Percentiles rank a stretch among this genome's conserved stretches.
phyloP scores from a whole-genome alignment of 1,140 invertebrate genomes.

The Xylocopa sonorina region DNA sequence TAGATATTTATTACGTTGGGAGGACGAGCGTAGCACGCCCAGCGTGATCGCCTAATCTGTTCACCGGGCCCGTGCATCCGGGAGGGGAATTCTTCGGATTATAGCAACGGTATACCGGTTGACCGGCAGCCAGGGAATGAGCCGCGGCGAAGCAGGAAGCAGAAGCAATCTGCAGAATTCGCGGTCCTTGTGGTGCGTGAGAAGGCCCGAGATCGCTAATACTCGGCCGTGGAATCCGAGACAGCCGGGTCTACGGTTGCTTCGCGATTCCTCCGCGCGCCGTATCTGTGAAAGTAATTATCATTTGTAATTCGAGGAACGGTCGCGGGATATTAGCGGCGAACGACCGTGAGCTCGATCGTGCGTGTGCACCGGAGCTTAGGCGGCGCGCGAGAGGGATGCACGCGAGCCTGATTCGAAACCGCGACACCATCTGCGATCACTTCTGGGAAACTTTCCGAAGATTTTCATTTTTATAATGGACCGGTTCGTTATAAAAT shows the following conservation, averaged over 20 bases:
- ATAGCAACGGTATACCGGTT: conserved; percentile 60
- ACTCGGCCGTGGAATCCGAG: conserved; percentile 58
- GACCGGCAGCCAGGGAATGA: conserved; percentile 59
- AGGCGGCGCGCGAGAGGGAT: neutral
- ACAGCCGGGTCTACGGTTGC: conserved; percentile 28
- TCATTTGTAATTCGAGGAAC: conserved; percentile 36
- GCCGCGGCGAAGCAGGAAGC: conserved; percentile 59
- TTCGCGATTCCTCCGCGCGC: conserved; percentile 1
- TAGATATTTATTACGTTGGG: conserved; percentile 34
- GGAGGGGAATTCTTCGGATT: conserved; percentile 52
- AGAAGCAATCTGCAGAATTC: conserved; percentile 65
- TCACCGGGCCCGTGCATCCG: conserved; percentile 1
- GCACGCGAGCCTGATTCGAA: neutral
- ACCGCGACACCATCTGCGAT: neutral
- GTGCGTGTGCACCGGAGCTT: neutral
- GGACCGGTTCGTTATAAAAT: neutral
- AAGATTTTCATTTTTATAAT: neutral
- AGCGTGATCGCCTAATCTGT: conserved; percentile 50
- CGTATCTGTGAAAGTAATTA: conserved; percentile 44
- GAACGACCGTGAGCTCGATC: neutral
- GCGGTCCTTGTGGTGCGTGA: conserved; percentile 66
- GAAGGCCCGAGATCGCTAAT: conserved; percentile 58
- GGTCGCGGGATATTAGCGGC: conserved; percentile 27
- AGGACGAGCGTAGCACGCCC: too few species aligned
- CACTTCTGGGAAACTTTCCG: neutral